Conservation (phyloP, 2,888 invertebrate genomes). For the Pseudoips prasinana region DNA sequence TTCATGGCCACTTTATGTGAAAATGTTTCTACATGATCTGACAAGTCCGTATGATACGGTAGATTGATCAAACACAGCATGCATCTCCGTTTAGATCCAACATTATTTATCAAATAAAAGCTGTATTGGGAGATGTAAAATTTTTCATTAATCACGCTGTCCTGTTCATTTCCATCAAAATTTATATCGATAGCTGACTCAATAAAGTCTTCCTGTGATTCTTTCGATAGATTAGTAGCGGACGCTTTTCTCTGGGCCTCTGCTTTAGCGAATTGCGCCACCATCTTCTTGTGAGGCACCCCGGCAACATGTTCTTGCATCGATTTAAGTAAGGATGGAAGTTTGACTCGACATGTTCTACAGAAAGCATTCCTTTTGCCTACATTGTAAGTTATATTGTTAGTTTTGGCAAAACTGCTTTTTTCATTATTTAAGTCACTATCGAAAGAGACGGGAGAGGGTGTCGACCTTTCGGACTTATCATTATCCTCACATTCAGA, state of each 20-base stretch:
- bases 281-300: conserved; percentile 30
- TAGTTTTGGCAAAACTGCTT: conserved; percentile 10
- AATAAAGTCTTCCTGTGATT: neutral
- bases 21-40: neutral
- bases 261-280: neutral
- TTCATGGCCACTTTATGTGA: neutral
- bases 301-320: conserved; percentile 29
- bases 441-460: neutral
- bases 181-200: neutral
- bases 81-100: conserved; percentile 22
- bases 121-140: conserved; percentile 30
- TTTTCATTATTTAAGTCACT: neutral
- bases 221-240: neutral
- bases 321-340: conserved; percentile 15
- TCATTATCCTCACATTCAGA: neutral
- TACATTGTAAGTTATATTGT: conserved; percentile 16
- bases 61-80: conserved; percentile 11
- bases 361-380: conserved; percentile 17
- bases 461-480: neutral
- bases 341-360: conserved; percentile 16
- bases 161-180: neutral
- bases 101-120: conserved; percentile 24
- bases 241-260: conserved; percentile 8
- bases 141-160: conserved; percentile 35
- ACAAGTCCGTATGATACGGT: neutral